Conservation (phyloP, 2,888 invertebrate genomes). For the Ichneumoninae sp. region DNA sequence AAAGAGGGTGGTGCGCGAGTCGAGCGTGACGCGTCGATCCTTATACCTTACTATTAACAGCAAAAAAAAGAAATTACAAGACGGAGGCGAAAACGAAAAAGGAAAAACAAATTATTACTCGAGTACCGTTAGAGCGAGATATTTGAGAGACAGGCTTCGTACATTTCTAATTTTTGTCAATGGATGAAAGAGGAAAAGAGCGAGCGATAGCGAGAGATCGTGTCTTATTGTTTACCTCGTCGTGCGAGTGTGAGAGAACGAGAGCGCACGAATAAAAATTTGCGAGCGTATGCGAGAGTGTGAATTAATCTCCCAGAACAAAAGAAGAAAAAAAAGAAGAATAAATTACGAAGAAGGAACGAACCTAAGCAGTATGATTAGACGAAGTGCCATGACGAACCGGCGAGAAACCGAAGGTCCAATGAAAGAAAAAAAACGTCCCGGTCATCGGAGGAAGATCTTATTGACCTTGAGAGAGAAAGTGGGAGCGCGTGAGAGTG, state of each 20-base stretch:
- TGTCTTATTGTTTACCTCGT: constrained; percentile 68
- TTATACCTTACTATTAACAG: constrained; percentile 64
- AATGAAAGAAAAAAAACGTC: constrained; percentile 40
- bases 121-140: constrained; percentile 62
- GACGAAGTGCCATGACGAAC: constrained; percentile 70
- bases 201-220: constrained; percentile 46
- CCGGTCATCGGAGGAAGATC: constrained; percentile 50
- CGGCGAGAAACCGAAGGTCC: constrained; percentile 63
- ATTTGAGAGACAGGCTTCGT: constrained; percentile 68
- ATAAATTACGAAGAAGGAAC: constrained; percentile 58
- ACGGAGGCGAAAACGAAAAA: constrained; percentile 20
- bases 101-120: constrained; percentile 61
- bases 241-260: constrained; percentile 49
- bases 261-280: constrained; percentile 41
- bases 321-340: constrained; percentile 27
- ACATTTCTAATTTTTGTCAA: constrained; percentile 75
- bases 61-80: constrained; percentile 24
- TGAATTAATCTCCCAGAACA: constrained; percentile 55
- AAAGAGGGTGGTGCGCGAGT: constrained; percentile 54
- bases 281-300: constrained; percentile 55
- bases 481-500: not conserved
- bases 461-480: constrained; percentile 28
- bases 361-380: constrained; percentile 70
- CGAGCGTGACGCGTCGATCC: constrained; percentile 64
- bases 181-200: constrained; percentile 60